phyloP scores from a whole-genome alignment of 2,113 vertebrate species.

The Zeus faber region DNA sequence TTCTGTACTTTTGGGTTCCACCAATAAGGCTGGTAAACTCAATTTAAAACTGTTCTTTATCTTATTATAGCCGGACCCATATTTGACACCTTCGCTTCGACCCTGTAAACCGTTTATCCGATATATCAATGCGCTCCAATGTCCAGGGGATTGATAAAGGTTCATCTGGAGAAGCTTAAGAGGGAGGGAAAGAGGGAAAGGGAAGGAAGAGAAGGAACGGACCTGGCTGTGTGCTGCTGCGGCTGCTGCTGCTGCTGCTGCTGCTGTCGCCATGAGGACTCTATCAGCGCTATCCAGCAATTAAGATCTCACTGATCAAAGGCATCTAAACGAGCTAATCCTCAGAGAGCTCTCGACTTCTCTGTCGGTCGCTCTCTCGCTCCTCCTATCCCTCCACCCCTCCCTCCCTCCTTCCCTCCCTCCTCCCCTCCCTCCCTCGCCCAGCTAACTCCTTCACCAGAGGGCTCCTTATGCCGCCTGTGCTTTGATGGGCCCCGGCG shows the following conservation, averaged over 20 bases:
- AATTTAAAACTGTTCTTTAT: no score
- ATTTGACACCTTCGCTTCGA: no score
- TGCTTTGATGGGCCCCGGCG: constrained; percentile 56
- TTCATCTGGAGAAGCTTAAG: no score
- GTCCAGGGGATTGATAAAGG: no score
- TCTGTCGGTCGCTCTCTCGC: constrained; percentile 16
- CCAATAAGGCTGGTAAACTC: no score
- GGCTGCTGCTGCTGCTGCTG: background rate
- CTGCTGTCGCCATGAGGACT: constrained; percentile 37
- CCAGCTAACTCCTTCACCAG: constrained; percentile 51
- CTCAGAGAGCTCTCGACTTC: constrained; percentile 38
- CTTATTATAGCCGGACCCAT: no score
- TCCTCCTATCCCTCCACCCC: constrained; percentile 17
- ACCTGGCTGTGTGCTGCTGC: no score
- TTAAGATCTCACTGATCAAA: constrained; percentile 70
- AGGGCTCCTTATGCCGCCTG: constrained; percentile 32
- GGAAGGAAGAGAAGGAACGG: no score
- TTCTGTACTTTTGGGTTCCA: no score
- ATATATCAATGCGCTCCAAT: no score
- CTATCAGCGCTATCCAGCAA: constrained; percentile 53
- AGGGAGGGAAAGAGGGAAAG: no score
- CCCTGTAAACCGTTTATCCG: no score
- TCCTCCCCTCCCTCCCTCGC: constrained; percentile 11
- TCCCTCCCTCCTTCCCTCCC: constrained; percentile 19
- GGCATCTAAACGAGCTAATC: constrained; percentile 61